phyloP scores from a whole-genome alignment of 2,888 invertebrate species.

The Ormyrus labotus region DNA sequence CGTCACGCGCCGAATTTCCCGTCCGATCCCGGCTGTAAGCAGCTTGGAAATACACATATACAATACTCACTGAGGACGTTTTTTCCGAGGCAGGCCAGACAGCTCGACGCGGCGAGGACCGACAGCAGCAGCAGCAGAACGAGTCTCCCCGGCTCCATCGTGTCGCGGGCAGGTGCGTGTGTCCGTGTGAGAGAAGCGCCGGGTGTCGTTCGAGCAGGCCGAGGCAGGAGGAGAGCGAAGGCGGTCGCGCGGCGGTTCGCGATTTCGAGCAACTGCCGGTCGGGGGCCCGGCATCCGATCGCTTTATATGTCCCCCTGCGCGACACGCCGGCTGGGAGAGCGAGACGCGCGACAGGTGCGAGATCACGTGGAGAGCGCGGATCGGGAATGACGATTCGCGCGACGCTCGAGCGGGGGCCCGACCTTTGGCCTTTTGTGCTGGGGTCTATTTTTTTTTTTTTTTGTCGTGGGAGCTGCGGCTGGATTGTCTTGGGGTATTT shows the following conservation, averaged over 20 bases:
- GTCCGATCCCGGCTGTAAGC: no score
- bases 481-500: no score
- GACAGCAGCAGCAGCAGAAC: background rate
- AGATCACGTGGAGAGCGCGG: no score
- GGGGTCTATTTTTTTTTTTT: background rate
- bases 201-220: background rate
- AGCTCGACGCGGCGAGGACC: conserved; percentile 32
- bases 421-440: background rate
- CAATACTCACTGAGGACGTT: conserved; percentile 52
- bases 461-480: background rate
- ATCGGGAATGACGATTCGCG: no score
- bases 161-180: background rate
- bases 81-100: conserved; percentile 52
- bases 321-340: conserved; percentile 3
- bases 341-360: background rate
- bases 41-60: no score
- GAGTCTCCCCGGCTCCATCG: background rate
- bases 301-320: conserved; percentile 49
- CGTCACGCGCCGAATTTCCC: no score
- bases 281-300: conserved; percentile 31
- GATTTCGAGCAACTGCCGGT: conserved; percentile 52
- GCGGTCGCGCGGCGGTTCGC: conserved; percentile 21
- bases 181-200: background rate
- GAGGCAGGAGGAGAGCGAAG: background rate
- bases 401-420: no score